Percentiles rank a stretch among this genome's conserved stretches.
These are phyloP conservation scores for Chironomus riparius DNA, from an alignment of 2,888 invertebrate species.

Conservation along the genomic window DNA sequence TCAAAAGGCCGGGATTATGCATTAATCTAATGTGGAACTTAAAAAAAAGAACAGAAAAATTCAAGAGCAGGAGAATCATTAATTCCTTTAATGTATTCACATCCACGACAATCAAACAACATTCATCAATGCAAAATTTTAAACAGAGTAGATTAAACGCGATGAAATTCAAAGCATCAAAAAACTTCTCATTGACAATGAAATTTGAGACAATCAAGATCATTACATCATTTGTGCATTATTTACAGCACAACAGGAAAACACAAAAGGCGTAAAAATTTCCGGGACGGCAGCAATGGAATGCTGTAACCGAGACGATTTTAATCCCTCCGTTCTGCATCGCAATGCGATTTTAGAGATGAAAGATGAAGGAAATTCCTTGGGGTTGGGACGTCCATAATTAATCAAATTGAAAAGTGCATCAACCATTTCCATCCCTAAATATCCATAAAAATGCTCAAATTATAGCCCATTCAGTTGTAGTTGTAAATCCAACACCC, in stretches of 20 bases:
- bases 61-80: neutral
- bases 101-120: neutral
- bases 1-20: no score
- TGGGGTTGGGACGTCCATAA: neutral
- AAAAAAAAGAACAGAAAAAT: neutral
- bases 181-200: neutral
- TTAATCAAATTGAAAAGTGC: neutral
- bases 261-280: neutral
- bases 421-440: neutral
- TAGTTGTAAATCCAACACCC: neutral
- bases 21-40: no score
- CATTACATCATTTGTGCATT: slow-evolving; percentile 1
- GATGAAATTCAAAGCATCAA: neutral
- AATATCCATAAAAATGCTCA: neutral
- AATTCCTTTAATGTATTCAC: neutral
- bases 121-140: neutral
- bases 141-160: neutral
- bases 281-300: neutral
- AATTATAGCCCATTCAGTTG: neutral
- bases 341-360: neutral
- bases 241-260: neutral
- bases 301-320: neutral
- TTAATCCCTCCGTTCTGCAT: neutral
- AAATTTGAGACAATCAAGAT: neutral
- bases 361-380: neutral